A percentile compares a stretch with the other conserved stretches of the same genome.
Evolutionary conservation across 2,797 vertebrate species (phyloP).

Genomic region (Danio aesculapii): DNA sequence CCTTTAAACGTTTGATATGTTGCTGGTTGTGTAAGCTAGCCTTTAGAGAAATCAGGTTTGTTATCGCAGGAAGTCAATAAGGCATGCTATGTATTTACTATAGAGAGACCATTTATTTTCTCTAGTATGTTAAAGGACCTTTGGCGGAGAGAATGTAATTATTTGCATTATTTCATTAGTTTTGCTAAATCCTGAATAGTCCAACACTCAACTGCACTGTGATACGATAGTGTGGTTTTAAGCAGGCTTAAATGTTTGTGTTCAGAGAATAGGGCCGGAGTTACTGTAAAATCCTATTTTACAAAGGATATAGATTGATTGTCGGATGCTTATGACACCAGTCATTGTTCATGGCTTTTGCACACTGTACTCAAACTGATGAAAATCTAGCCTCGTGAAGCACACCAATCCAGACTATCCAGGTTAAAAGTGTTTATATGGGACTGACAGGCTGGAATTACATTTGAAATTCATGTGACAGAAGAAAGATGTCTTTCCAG

Average conservation of each 20-base stretch:
- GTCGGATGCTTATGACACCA: neutral
- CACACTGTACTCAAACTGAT: neutral
- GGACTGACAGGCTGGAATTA: neutral
- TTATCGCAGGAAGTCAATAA: neutral
- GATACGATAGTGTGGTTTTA: slow-evolving; percentile 4
- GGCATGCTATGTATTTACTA: slow-evolving; percentile 3
- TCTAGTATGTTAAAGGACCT: neutral
- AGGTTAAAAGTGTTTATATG: slow-evolving; percentile 9
- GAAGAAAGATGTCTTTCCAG: slow-evolving; percentile 11
- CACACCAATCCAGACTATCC: neutral
- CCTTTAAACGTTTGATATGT: neutral
- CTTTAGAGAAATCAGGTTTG: slow-evolving; percentile 6
- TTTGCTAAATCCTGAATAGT: neutral
- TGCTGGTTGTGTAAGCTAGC: neutral
- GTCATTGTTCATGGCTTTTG: neutral
- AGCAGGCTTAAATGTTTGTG: neutral
- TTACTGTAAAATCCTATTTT: slow-evolving; percentile 5
- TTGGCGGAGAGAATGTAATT: slow-evolving; percentile 1
- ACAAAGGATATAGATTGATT: neutral
- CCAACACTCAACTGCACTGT: neutral
- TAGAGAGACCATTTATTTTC: neutral
- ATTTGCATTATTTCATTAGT: neutral
- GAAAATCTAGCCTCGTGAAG: neutral
- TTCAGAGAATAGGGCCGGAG: neutral
- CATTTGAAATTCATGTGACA: slow-evolving; percentile 15